phyloP scores from a whole-genome alignment of 2,797 vertebrate genomes.

The Setipinna tenuifilis region DNA sequence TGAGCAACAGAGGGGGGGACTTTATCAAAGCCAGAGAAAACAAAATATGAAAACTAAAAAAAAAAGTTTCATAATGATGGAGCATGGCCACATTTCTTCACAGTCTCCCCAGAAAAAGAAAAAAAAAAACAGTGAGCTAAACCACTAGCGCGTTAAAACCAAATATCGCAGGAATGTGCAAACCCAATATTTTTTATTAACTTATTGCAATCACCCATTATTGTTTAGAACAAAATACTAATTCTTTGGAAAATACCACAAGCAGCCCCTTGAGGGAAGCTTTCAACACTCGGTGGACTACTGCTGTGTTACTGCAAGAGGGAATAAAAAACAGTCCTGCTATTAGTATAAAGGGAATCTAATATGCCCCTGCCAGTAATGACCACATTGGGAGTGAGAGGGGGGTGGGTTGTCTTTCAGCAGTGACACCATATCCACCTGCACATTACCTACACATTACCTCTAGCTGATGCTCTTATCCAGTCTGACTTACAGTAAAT shows the following conservation, averaged over 20 bases:
- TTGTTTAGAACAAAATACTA: constrained; percentile 33
- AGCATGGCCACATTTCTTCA: background rate
- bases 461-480: too few species aligned
- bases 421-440: background rate
- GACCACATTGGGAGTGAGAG: constrained; percentile 62
- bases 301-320: constrained; percentile 44
- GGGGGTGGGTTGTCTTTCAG: constrained; percentile 15
- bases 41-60: background rate
- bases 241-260: constrained; percentile 38
- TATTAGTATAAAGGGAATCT: constrained; percentile 51
- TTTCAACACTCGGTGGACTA: constrained; percentile 37
- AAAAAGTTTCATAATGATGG: background rate
- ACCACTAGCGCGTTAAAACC: background rate
- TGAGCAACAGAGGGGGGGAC: background rate
- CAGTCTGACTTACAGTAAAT: too few species aligned
- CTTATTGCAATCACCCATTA: constrained; percentile 1
- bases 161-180: background rate
- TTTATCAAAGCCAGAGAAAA: background rate
- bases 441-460: background rate
- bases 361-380: constrained; percentile 53
- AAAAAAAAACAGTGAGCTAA: background rate
- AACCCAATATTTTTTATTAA: constrained; percentile 16
- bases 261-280: constrained; percentile 39
- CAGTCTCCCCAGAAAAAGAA: background rate
- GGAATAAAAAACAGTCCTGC: constrained; percentile 42